Evolutionary conservation across 2,113 vertebrate species (phyloP).

Genomic region (Tragelaphus scriptus): DNA sequence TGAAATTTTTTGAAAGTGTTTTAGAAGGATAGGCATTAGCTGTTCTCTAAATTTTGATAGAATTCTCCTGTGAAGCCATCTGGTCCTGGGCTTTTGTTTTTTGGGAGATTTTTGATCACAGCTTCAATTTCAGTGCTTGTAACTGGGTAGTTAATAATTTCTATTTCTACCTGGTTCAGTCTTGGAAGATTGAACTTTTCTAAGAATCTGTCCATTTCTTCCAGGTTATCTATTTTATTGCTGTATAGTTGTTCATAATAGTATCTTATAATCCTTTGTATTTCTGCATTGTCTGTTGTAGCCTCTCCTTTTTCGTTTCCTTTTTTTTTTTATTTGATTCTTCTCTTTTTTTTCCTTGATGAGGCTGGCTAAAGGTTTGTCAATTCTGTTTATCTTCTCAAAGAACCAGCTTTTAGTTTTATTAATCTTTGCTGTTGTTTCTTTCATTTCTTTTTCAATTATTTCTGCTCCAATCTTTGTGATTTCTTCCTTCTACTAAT

Average conservation of each 20-base stretch:
- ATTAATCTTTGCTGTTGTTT: not conserved
- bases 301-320: not conserved
- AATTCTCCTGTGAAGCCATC: not conserved
- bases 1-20: not conserved
- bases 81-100: not conserved
- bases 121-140: not conserved
- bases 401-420: not conserved
- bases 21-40: not conserved
- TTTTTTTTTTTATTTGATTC: not conserved
- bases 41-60: not conserved
- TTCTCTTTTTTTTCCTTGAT: not conserved
- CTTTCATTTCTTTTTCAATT: not conserved
- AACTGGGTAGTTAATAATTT: not conserved
- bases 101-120: not conserved
- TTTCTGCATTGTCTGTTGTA: not conserved
- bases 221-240: not conserved
- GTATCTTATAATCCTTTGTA: not conserved
- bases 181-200: not conserved
- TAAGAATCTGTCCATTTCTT: not conserved
- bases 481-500: not conserved
- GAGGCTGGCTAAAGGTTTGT: not conserved
- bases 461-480: not conserved
- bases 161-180: not conserved
- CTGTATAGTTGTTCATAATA: not conserved
- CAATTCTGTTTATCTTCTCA: not conserved